These are phyloP conservation scores for Cyanistes caeruleus DNA, from an alignment of 2,113 vertebrate genomes.

Conservation along the genomic window DNA sequence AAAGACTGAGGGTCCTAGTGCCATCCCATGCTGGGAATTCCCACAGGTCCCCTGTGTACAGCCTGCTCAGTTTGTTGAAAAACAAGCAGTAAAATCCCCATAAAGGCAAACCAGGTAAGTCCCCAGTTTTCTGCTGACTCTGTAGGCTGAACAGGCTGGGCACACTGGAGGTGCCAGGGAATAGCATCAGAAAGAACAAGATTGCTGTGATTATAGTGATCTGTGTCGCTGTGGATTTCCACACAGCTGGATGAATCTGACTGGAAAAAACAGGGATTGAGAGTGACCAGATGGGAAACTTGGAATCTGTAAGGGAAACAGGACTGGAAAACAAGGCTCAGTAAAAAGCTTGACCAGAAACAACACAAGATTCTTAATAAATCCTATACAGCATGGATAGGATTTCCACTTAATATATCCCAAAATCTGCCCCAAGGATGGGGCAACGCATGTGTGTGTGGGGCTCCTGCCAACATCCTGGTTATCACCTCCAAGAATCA, in stretches of 20 bases:
- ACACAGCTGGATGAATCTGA: background rate
- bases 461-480: background rate
- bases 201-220: background rate
- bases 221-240: background rate
- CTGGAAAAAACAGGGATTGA: background rate
- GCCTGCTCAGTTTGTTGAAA: background rate
- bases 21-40: background rate
- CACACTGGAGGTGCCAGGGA: background rate
- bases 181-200: background rate
- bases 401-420: background rate
- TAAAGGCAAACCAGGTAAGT: background rate
- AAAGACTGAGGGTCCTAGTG: background rate
- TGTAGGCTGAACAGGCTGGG: background rate
- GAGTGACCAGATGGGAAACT: background rate
- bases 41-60: background rate
- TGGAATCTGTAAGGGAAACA: background rate
- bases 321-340: background rate
- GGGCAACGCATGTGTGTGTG: accelerated
- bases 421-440: background rate
- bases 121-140: background rate
- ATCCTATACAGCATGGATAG: background rate
- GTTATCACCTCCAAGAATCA: background rate
- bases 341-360: background rate
- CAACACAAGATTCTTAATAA: background rate
- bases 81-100: background rate